Percentiles rank a stretch among this genome's conserved stretches.
These are phyloP conservation scores for Gorilla gorilla DNA, from an alignment of 2,113 vertebrate species.

Conservation along the genomic window DNA sequence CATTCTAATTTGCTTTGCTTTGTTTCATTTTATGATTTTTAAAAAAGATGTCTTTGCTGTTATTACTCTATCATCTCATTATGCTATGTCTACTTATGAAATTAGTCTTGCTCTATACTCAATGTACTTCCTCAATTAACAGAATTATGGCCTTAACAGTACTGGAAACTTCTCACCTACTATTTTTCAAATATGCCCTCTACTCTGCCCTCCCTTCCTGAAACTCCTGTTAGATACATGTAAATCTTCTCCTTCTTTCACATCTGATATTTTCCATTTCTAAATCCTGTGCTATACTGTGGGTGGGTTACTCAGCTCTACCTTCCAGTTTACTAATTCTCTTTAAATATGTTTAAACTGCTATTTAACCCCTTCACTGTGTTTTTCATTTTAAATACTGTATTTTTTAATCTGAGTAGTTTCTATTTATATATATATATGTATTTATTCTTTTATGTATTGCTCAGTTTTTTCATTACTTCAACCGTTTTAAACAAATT, in stretches of 20 bases:
- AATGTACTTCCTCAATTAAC: background rate
- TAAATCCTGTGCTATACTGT: background rate
- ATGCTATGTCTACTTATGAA: background rate
- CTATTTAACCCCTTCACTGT: background rate
- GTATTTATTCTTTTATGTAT: background rate
- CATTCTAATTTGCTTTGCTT: background rate
- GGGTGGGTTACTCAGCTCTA: background rate
- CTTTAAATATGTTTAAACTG: background rate
- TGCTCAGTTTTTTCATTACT: background rate
- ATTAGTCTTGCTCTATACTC: background rate
- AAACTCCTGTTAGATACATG: background rate
- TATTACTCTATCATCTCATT: background rate
- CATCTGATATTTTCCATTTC: background rate
- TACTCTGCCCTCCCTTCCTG: background rate
- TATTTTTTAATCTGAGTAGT: background rate
- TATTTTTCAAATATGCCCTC: background rate
- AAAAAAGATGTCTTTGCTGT: background rate
- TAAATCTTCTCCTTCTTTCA: background rate
- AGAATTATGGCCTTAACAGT: background rate
- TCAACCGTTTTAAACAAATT: background rate
- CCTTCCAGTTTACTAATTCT: background rate
- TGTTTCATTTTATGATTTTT: background rate
- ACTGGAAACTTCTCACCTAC: background rate
- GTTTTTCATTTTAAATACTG: background rate
- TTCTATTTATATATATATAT: background rate